phyloP scores from a whole-genome alignment of 2,113 vertebrate genomes.

The Thunnus thynnus region DNA sequence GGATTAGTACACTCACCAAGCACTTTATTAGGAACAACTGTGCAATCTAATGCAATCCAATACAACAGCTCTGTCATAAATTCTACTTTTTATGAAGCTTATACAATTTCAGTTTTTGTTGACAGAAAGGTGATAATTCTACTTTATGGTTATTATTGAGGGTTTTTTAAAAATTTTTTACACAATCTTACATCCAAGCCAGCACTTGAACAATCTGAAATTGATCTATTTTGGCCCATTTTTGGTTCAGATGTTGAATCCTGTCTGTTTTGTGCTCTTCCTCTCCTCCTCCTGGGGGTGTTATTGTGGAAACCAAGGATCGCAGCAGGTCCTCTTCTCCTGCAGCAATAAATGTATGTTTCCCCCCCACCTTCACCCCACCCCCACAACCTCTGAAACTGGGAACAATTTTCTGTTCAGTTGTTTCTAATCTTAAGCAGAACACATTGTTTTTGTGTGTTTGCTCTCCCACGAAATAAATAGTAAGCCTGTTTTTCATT shows the following conservation, averaged over 20 bases:
- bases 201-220: neutral
- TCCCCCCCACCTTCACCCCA: too few relatives aligned
- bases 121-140: too few relatives aligned
- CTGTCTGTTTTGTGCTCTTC: slow-evolving; percentile 17
- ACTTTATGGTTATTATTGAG: too few relatives aligned
- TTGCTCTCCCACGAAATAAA: slow-evolving; percentile 64
- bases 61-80: too few relatives aligned
- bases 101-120: too few relatives aligned
- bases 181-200: neutral
- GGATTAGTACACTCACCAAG: too few relatives aligned
- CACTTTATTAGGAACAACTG: too few relatives aligned
- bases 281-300: slow-evolving; percentile 12
- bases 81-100: too few relatives aligned
- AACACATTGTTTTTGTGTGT: slow-evolving; percentile 65
- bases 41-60: too few relatives aligned
- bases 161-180: too few relatives aligned
- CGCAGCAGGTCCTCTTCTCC: slow-evolving; percentile 26
- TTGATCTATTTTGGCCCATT: neutral
- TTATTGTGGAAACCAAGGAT: slow-evolving; percentile 55
- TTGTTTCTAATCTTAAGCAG: slow-evolving; percentile 74
- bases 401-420: slow-evolving; percentile 72
- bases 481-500: slow-evolving; percentile 66
- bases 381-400: slow-evolving; percentile 34
- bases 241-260: slow-evolving; percentile 13
- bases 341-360: slow-evolving; percentile 42